Conservation (phyloP, 2,888 invertebrate species). For the Cinara cedri region DNA sequence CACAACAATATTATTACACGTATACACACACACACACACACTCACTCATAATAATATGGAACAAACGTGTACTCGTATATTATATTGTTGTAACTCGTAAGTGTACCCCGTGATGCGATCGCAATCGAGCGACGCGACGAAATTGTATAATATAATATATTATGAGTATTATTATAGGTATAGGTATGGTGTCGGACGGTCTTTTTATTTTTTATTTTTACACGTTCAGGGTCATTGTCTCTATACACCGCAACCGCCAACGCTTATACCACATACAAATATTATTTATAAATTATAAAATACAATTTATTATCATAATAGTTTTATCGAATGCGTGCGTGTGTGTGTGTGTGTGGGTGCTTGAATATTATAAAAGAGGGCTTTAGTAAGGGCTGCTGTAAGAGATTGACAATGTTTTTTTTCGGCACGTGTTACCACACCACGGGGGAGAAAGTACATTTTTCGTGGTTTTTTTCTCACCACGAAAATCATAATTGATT, state of each 20-base stretch:
- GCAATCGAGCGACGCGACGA: constrained; percentile 22
- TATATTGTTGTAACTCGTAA: not conserved
- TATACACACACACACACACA: not conserved
- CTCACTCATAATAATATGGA: not conserved
- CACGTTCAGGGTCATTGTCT: constrained; percentile 45
- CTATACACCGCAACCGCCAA: not conserved
- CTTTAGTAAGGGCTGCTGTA: too few relatives aligned
- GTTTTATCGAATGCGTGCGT: not conserved
- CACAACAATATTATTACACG: not conserved
- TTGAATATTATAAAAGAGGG: too few relatives aligned
- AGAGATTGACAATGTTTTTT: too few relatives aligned
- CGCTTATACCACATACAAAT: not conserved
- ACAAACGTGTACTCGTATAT: constrained; percentile 15
- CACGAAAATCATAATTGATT: too few relatives aligned
- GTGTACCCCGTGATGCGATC: not conserved
- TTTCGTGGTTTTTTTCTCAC: too few relatives aligned
- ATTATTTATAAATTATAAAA: not conserved
- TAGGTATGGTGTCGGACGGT: too few relatives aligned
- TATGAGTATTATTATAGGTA: too few relatives aligned
- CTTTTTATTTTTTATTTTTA: not conserved
- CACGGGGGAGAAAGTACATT: too few relatives aligned
- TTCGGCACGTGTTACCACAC: too few relatives aligned
- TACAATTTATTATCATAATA: not conserved
- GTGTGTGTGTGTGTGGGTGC: too few relatives aligned
- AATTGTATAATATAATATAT: constrained; percentile 17